phyloP scores from a whole-genome alignment of 2,797 vertebrate species.

The Gymnodraco acuticeps region DNA sequence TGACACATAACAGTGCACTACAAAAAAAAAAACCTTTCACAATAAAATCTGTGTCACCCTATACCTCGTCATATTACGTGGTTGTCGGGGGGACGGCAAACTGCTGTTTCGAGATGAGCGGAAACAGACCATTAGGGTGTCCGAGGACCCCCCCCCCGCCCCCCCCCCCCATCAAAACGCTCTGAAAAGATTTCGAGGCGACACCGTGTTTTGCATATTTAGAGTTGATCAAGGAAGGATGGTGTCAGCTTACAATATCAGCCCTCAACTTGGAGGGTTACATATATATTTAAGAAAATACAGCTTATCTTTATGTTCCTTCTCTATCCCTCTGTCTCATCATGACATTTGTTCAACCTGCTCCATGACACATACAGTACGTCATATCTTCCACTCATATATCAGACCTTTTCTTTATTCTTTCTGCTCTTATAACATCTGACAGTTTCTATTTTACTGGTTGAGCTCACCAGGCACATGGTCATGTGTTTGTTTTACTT shows the following conservation, averaged over 20 bases:
- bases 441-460: not conserved
- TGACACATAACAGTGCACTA: constrained; percentile 11
- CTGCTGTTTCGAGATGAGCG: constrained; percentile 21
- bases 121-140: constrained; percentile 51
- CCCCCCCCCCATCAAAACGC: constrained; percentile 4
- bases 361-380: constrained; percentile 1
- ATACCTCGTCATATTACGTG: constrained; percentile 41
- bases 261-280: constrained; percentile 41
- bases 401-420: not conserved
- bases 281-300: constrained; percentile 39
- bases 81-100: constrained; percentile 37
- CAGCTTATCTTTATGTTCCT: constrained; percentile 36
- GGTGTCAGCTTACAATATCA: constrained; percentile 71
- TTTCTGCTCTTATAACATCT: not conserved
- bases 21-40: constrained; percentile 36
- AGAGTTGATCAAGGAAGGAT: constrained; percentile 61
- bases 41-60: constrained; percentile 44
- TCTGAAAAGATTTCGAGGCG: constrained; percentile 42
- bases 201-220: constrained; percentile 67
- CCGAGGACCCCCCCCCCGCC: constrained; percentile 24
- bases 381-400: constrained; percentile 8
- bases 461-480: not conserved
- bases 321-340: constrained; percentile 16
- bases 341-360: constrained; percentile 23
- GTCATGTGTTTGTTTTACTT: not conserved